phyloP scores from a whole-genome alignment of 2,888 invertebrate species.

The Exephanes ischioxanthus region DNA sequence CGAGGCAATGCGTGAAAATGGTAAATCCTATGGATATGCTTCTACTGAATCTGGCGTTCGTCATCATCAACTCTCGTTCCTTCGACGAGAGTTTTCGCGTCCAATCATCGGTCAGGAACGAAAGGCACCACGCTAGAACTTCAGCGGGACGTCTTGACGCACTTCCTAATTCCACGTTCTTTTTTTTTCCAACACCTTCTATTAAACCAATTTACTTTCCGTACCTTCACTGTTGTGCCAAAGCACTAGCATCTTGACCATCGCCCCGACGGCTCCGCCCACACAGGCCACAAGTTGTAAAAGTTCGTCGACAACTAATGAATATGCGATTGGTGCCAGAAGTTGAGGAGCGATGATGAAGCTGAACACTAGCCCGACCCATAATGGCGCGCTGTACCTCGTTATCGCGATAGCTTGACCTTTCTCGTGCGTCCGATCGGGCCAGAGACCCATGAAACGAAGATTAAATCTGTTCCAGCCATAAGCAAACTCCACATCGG shows the following conservation, averaged over 20 bases:
- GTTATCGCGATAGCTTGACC: constrained; percentile 7
- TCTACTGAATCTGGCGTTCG: constrained; percentile 37
- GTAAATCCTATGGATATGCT: constrained; percentile 36
- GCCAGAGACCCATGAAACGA: constrained; percentile 73
- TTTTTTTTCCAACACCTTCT: not conserved
- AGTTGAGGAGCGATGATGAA: constrained; percentile 65
- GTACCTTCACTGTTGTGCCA: constrained; percentile 61
- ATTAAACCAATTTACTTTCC: not conserved
- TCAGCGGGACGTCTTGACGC: not conserved
- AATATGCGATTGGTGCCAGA: constrained; percentile 50
- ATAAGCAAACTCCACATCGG: constrained; percentile 67
- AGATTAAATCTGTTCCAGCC: constrained; percentile 71
- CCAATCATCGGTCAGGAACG: constrained; percentile 46
- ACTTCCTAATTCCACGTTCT: not conserved
- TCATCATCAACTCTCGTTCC: constrained; percentile 47
- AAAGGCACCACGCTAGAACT: constrained; percentile 53
- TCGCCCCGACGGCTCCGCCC: constrained; percentile 30
- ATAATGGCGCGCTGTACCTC: not conserved
- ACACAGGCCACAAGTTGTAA: constrained; percentile 51
- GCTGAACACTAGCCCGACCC: constrained; percentile 26
- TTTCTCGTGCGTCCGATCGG: constrained; percentile 54
- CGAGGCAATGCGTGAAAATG: constrained; percentile 33
- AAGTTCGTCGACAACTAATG: constrained; percentile 59
- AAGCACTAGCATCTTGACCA: constrained; percentile 54
- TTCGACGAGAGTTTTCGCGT: constrained; percentile 11